Evolutionary conservation across 2,888 invertebrate genomes (phyloP), one percentile per base, ranked within the genome.

Genomic region (Pristionchus arcanus): DNA sequence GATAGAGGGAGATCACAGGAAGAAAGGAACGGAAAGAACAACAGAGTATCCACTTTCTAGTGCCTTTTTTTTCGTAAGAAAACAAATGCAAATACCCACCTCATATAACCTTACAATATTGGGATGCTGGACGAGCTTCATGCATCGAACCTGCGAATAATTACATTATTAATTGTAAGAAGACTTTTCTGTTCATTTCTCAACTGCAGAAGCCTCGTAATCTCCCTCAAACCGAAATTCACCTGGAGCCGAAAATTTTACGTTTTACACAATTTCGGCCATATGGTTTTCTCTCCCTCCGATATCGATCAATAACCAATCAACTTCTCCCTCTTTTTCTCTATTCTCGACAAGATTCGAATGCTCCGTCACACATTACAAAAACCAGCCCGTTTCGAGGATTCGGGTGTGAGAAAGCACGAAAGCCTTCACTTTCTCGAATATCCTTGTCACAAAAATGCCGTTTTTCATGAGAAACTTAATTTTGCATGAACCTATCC

Each of bases 111-210:
- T 96, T 84, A 99, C 99, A 71, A 99, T 98, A 96, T 99, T 98
- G 59, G 99, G 98, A 96, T 99, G 99, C 96, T 99, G 99, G 84
- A 99, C 99, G 94, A 99, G 96, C 96, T 99, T 99, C 98, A 99
- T 99, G 96, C 98, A 99, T 92, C 98, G 97, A 91, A 98, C 96
- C 97, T 97, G 90, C 1, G 74, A 5, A 25, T 55, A 1, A 16
- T 37, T 55, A 25, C 42, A 42, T 89, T 63, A 31, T 86, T 42
- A 66, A 77, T 11, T 42, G 37, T 16, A 37, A 25, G 11, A 63
- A 63, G 7, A 7, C n/a, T 55, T 21, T 21, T 3, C 55, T 13
- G 5, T 55, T 21, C 21, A 13, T 68, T 13, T 2, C 28, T 68
- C 31, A 63, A 81, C 90, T 42, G 11, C 42, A 49, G 42, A 49